Conservation (phyloP, 2,888 invertebrate genomes). For the Halocaridina rubra region DNA sequence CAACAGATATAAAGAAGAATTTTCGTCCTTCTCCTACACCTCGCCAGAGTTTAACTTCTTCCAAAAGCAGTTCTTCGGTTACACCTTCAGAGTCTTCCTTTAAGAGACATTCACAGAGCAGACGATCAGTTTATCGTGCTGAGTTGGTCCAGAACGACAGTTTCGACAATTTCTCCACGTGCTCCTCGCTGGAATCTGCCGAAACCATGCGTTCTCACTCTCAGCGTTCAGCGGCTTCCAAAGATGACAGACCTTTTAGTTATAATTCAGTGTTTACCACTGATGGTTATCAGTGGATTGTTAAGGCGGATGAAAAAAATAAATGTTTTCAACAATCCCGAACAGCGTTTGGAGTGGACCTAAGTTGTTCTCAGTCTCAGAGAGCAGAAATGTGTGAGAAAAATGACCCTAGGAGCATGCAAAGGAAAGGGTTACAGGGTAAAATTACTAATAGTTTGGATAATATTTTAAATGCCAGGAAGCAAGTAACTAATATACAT, state of each 20-base stretch:
- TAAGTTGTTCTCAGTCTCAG: neutral
- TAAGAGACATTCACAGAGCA: neutral
- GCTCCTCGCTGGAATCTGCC: neutral
- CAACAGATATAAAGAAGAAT: slow-evolving; percentile 10
- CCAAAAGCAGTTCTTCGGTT: neutral
- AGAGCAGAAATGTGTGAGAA: neutral
- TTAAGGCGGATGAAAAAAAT: neutral
- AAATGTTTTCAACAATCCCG: neutral
- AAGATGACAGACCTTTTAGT: neutral
- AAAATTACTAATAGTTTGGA: neutral
- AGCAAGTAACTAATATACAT: neutral
- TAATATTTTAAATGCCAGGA: neutral
- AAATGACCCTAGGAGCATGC: neutral
- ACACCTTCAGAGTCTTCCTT: neutral
- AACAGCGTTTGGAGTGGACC: slow-evolving; percentile 18
- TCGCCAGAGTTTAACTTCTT: slow-evolving; percentile 19
- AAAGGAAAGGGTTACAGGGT: neutral
- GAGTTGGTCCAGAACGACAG: slow-evolving; percentile 2
- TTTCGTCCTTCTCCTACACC: slow-evolving; percentile 15
- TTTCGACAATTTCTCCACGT: neutral
- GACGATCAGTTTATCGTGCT: slow-evolving; percentile 13
- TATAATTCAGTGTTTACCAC: neutral
- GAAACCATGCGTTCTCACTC: neutral
- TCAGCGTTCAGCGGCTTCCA: neutral
- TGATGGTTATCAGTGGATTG: neutral